Evolutionary conservation across 2,888 invertebrate genomes (phyloP), one percentile per base, ranked within the genome.

Genomic region (Lordiphosa fenestrarum): DNA sequence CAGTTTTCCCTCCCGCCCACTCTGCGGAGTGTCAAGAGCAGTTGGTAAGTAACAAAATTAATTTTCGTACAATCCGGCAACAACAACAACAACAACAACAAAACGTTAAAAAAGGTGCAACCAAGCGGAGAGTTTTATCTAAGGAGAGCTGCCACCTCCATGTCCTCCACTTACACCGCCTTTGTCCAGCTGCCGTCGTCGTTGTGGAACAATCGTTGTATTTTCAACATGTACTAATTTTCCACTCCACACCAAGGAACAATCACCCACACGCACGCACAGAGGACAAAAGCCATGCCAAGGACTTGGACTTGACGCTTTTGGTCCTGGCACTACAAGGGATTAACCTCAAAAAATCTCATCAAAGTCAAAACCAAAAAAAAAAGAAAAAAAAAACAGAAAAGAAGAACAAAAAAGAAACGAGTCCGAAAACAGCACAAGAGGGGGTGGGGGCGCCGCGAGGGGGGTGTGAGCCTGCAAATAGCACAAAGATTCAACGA

Each of bases 321-420:
- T 82, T 74, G 77, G 67, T 75, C 65, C 83, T 72, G 64, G 77
- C 85, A 85, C 85, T 81, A 81, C 81, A 81, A 81, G 83, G 86
- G 82, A 83, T 83, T 83, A 83, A 85, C 82, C 82, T 86, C 83
- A 83, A 82, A 84, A 82, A 80, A 83, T 83, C 82, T 83, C 82
- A 83, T 83, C 86, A 83, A 83, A 83, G 82, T 83, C 86, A 85
- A 82, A 77, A 78, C 63, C 75, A 66, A 82, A 81, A 66, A 59
- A 66, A 62, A 47, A 66, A 55, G 58, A 63, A 57, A 41, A 61
- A 54, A 51, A 51, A 40, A n/a, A n/a, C n/a, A n/a, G n/a, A n/a
- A n/a, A 62, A 49, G 54, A 9, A 42, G 15, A 51, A 40, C 30
- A 58, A 61, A 62, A 30, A 54, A 44, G 33, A 36, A 19, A 19